Evolutionary conservation across 2,113 vertebrate species (phyloP).

Genomic region (Dipodomys spectabilis): DNA sequence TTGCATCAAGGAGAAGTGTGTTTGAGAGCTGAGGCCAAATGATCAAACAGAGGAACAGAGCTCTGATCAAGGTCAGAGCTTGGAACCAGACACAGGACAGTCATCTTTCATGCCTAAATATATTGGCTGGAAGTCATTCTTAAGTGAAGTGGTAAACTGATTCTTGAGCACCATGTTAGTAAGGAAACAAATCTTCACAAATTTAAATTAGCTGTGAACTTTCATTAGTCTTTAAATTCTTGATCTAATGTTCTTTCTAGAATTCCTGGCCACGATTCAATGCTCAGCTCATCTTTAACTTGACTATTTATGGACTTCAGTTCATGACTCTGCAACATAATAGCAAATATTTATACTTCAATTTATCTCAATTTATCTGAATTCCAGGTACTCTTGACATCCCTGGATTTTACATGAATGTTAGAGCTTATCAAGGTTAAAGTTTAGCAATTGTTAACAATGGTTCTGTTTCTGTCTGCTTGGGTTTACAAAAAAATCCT

Average conservation of each 20-base stretch:
- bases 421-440: neutral
- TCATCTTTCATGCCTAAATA: neutral
- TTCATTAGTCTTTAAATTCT: neutral
- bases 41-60: neutral
- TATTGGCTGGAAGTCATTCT: rapidly evolving
- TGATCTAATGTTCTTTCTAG: neutral
- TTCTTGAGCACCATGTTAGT: rapidly evolving
- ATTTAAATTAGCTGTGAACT: neutral
- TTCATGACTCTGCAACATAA: neutral
- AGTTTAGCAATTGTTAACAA: neutral
- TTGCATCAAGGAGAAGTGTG: rapidly evolving
- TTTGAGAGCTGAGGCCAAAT: too few species aligned
- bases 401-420: neutral
- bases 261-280: neutral
- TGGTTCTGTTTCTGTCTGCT: neutral
- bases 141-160: neutral
- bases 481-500: neutral
- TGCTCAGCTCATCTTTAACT: neutral
- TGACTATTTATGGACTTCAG: neutral
- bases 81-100: neutral
- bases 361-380: neutral
- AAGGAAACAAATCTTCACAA: neutral
- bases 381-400: neutral
- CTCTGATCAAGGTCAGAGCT: rapidly evolving
- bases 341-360: neutral